A percentile compares a stretch with the other conserved stretches of the same genome.
phyloP scores from a whole-genome alignment of 1,140 invertebrate genomes.

The Coboldia fuscipes region DNA sequence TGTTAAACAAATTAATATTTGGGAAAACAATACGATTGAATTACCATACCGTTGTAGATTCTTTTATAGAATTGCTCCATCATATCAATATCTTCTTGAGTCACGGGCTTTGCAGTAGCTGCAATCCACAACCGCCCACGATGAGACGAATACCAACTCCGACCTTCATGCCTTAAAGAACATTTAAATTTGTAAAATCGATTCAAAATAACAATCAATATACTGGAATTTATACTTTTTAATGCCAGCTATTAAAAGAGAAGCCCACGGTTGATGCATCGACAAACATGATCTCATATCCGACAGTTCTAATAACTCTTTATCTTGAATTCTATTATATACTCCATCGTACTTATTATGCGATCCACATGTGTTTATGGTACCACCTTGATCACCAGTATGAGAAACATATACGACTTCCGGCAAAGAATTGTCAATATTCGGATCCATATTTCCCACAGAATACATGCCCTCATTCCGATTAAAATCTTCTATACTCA shows the following conservation, averaged over 20 bases:
- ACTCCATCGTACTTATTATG: conserved; percentile 10
- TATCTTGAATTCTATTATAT: conserved; percentile 50
- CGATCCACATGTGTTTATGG: too few relatives aligned
- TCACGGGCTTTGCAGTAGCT: conserved; percentile 53
- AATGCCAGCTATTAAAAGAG: conserved; percentile 71
- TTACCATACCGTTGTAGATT: conserved; percentile 36
- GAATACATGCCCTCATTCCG: too few relatives aligned
- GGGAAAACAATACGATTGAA: conserved; percentile 1
- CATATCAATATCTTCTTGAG: conserved; percentile 41
- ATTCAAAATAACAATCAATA: background rate
- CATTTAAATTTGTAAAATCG: too few relatives aligned
- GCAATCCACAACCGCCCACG: conserved; percentile 89
- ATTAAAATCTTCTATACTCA: too few relatives aligned
- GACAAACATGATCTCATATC: conserved; percentile 79
- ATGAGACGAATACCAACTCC: conserved; percentile 81
- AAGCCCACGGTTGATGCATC: conserved; percentile 93
- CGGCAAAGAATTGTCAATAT: conserved; percentile 4
- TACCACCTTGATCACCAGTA: too few relatives aligned
- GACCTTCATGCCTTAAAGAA: conserved; percentile 77
- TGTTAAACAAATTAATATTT: background rate
- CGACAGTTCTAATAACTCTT: conserved; percentile 63
- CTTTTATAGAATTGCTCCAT: conserved; percentile 50
- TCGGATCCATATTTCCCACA: conserved; percentile 6
- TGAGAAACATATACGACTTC: too few relatives aligned
- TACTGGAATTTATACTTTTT: conserved; percentile 63